Evolutionary conservation across 1,140 invertebrate species (phyloP).

Genomic region (Nomia melanderi): DNA sequence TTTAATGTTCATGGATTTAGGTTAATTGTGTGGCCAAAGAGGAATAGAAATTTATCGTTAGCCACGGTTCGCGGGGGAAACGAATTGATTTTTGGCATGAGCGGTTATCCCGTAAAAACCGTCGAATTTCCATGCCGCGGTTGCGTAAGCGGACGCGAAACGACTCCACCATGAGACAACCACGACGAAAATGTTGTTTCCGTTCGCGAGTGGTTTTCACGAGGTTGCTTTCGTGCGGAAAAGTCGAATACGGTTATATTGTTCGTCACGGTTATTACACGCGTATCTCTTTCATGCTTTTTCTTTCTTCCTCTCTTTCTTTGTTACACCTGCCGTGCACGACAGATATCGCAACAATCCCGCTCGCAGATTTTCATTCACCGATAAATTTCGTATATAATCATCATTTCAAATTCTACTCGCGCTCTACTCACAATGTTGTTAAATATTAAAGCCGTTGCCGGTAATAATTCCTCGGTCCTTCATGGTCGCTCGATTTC

Average conservation of each 20-base stretch:
- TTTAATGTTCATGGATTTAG: too few species aligned
- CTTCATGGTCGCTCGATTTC: constrained; percentile 19
- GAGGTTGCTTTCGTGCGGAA: constrained; percentile 48
- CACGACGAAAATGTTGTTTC: constrained; percentile 24
- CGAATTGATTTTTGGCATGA: neutral
- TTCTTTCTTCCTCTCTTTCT: neutral
- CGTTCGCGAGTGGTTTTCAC: constrained; percentile 47
- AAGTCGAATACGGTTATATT: constrained; percentile 49
- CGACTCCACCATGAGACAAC: neutral
- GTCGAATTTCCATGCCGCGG: too few species aligned
- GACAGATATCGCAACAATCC: constrained; percentile 1
- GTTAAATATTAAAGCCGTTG: too few species aligned
- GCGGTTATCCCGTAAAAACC: neutral
- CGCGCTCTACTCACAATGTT: too few species aligned
- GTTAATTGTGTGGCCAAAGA: too few species aligned
- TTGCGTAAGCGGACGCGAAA: neutral
- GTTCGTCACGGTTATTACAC: constrained; percentile 47
- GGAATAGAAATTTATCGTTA: neutral
- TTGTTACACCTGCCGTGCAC: neutral
- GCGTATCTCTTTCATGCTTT: constrained; percentile 35
- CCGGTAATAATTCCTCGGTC: neutral
- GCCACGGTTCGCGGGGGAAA: neutral
- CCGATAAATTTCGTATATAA: too few species aligned
- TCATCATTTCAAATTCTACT: too few species aligned
- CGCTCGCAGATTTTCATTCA: neutral